Evolutionary conservation across 2,797 vertebrate genomes (phyloP).

Genomic region (Zalophus californianus): DNA sequence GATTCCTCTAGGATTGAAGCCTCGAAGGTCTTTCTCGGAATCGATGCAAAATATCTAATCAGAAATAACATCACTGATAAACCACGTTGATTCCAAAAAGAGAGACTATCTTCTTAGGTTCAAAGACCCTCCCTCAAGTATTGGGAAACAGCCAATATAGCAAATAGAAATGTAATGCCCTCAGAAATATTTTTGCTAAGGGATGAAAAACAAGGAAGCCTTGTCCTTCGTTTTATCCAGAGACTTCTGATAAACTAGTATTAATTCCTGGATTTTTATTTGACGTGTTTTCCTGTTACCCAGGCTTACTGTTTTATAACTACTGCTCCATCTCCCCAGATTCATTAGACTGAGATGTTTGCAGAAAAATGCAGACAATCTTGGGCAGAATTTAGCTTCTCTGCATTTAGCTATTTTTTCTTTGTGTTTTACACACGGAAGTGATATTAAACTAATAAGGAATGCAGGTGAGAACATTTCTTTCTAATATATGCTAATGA

Average conservation of each 20-base stretch:
- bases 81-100: background rate
- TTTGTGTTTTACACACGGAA: background rate
- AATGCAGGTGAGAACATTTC: conserved; percentile 36
- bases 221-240: accelerated
- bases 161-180: accelerated
- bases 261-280: background rate
- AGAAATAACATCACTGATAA: background rate
- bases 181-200: background rate
- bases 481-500: conserved; percentile 68
- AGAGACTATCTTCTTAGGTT: background rate
- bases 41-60: background rate
- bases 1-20: background rate
- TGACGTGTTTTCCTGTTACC: background rate
- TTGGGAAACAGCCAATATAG: background rate
- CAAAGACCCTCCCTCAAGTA: background rate
- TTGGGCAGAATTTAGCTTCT: background rate
- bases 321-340: background rate
- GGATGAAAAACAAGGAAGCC: background rate
- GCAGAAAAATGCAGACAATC: background rate
- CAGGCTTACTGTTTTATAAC: background rate
- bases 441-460: conserved; percentile 45
- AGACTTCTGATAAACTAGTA: background rate
- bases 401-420: conserved; percentile 51
- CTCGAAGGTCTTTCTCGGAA: background rate
- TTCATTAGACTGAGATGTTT: background rate